Evolutionary conservation across 1,140 invertebrate species (phyloP).

Genomic region (Drosophila teissieri): DNA sequence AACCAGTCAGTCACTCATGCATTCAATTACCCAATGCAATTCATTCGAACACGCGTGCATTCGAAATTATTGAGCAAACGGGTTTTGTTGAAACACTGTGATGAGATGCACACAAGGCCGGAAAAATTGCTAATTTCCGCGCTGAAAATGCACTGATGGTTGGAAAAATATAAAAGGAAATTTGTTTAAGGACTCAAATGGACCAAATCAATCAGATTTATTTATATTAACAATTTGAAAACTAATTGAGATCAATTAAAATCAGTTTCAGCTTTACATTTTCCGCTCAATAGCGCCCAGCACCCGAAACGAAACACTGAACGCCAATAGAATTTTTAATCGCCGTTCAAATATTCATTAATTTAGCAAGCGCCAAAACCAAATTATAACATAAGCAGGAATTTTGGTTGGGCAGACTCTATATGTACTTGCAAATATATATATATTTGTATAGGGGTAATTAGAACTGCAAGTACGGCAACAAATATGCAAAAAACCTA

Average conservation of each 20-base stretch:
- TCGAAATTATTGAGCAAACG: constrained; percentile 49
- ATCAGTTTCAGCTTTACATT: not conserved
- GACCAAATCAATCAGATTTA: not conserved
- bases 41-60: constrained; percentile 52
- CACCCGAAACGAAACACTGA: constrained; percentile 1
- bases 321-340: not conserved
- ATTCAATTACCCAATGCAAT: constrained; percentile 61
- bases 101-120: constrained; percentile 24
- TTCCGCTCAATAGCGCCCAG: not conserved
- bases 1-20: constrained; percentile 47
- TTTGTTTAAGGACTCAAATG: not conserved
- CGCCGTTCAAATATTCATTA: constrained; percentile 25
- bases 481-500: constrained; percentile 3
- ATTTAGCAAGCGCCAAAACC: constrained; percentile 13
- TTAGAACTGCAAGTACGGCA: constrained; percentile 22
- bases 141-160: not conserved
- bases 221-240: constrained; percentile 11
- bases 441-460: constrained; percentile 26
- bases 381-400: constrained; percentile 12
- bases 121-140: not conserved
- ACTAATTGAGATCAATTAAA: constrained; percentile 5
- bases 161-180: not conserved
- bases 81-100: constrained; percentile 41
- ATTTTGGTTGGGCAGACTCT: not conserved
- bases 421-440: not conserved